These are phyloP conservation scores for Centropyge bicolor DNA, from an alignment of 2,797 vertebrate genomes.

Conservation along the genomic window DNA sequence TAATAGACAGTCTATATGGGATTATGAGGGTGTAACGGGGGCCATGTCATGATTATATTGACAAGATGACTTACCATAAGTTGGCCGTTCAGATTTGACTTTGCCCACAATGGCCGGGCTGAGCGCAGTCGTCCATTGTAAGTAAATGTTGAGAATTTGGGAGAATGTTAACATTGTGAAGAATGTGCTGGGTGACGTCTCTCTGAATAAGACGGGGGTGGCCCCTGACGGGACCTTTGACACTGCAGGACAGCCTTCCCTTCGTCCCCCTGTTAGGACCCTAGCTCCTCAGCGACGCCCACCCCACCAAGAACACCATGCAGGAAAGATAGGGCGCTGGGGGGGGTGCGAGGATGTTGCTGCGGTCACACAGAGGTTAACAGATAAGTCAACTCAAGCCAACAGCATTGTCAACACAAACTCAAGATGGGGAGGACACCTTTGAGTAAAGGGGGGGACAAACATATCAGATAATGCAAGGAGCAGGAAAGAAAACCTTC, in stretches of 20 bases:
- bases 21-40: constrained; percentile 79
- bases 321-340: constrained; percentile 37
- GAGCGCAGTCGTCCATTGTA: constrained; percentile 74
- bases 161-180: constrained; percentile 86
- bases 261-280: constrained; percentile 60
- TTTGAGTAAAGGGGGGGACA: not conserved
- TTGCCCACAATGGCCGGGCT: constrained; percentile 66
- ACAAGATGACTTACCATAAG: constrained; percentile 80
- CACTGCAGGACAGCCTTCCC: constrained; percentile 72
- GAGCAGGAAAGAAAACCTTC: too few species aligned
- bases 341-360: constrained; percentile 45
- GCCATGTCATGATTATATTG: constrained; percentile 77
- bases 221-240: constrained; percentile 82
- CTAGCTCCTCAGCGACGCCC: constrained; percentile 64
- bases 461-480: not conserved
- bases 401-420: constrained; percentile 6
- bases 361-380: constrained; percentile 83
- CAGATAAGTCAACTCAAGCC: constrained; percentile 53
- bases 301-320: constrained; percentile 57
- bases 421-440: not conserved
- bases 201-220: constrained; percentile 73
- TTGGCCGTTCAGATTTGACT: constrained; percentile 69
- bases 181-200: constrained; percentile 83
- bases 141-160: constrained; percentile 80
- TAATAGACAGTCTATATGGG: constrained; percentile 74